Conservation (phyloP, 2,888 invertebrate genomes). For the Drosophila longiperda region DNA sequence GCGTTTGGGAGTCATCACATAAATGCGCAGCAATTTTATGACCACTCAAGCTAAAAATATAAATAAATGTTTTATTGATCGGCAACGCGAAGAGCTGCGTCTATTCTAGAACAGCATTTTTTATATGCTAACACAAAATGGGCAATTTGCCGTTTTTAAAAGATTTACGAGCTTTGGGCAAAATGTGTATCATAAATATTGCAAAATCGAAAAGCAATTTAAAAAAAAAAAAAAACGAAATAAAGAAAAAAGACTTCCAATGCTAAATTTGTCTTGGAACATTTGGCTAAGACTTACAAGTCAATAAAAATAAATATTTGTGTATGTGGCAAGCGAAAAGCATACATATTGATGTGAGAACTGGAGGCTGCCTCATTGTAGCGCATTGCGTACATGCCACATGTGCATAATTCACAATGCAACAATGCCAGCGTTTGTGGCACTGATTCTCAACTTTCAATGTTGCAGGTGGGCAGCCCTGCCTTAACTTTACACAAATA, state of each 20-base stretch:
- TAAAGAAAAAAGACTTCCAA: constrained; percentile 2
- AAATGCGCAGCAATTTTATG: constrained; percentile 60
- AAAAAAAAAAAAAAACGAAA: constrained; percentile 17
- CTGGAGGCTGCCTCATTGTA: constrained; percentile 50
- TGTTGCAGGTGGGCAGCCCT: constrained; percentile 6
- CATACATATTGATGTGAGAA: constrained; percentile 26
- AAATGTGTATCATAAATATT: constrained; percentile 65
- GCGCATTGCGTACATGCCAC: constrained; percentile 57
- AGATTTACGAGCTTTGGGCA: constrained; percentile 68
- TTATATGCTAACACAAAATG: constrained; percentile 56
- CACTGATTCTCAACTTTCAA: constrained; percentile 1
- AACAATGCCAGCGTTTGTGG: constrained; percentile 11
- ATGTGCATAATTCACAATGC: constrained; percentile 60
- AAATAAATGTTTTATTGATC: constrained; percentile 76
- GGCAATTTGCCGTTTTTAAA: constrained; percentile 66
- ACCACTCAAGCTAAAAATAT: constrained; percentile 53
- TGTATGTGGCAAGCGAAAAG: constrained; percentile 3
- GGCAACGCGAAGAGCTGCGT: constrained; percentile 30
- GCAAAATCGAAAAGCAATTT: constrained; percentile 35
- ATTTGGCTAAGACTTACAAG: constrained; percentile 19
- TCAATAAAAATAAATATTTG: constrained; percentile 34
- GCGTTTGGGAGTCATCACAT: constrained; percentile 40
- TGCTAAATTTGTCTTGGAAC: constrained; percentile 21
- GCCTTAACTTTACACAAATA: constrained; percentile 13
- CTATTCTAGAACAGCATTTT: background rate